Evolutionary conservation across 2,113 vertebrate genomes (phyloP).

Genomic region (Ivindomyrus marchei): DNA sequence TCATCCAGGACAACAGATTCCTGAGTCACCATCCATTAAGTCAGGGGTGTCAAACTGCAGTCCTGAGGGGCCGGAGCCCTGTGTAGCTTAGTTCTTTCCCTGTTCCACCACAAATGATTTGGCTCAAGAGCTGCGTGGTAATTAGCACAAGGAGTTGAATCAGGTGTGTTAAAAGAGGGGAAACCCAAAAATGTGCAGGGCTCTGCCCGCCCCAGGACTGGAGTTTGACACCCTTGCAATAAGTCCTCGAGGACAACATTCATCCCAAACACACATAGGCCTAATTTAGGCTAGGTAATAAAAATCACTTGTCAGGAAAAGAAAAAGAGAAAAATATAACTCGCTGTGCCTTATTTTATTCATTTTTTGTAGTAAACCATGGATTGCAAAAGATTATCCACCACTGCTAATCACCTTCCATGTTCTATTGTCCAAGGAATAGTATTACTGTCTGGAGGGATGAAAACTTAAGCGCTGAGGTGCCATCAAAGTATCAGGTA

Average conservation of each 20-base stretch:
- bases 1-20: background rate
- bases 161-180: no score
- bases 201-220: no score
- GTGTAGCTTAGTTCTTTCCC: no score
- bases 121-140: no score
- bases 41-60: no score
- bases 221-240: no score
- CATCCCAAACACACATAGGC: background rate
- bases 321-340: background rate
- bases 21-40: background rate
- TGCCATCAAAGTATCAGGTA: constrained; percentile 25
- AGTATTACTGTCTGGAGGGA: constrained; percentile 23
- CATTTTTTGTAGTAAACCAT: background rate
- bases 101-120: no score
- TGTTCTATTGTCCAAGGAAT: background rate
- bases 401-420: background rate
- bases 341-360: background rate
- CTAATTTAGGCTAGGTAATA: background rate
- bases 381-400: background rate
- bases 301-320: background rate
- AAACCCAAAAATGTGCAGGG: no score
- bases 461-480: constrained; percentile 14
- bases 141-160: no score
- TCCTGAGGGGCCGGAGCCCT: no score
- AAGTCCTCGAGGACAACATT: background rate